Percentiles rank a stretch among this genome's conserved stretches.
These are phyloP conservation scores for Plectropomus leopardus DNA, from an alignment of 2,113 vertebrate species.

Conservation along the genomic window DNA sequence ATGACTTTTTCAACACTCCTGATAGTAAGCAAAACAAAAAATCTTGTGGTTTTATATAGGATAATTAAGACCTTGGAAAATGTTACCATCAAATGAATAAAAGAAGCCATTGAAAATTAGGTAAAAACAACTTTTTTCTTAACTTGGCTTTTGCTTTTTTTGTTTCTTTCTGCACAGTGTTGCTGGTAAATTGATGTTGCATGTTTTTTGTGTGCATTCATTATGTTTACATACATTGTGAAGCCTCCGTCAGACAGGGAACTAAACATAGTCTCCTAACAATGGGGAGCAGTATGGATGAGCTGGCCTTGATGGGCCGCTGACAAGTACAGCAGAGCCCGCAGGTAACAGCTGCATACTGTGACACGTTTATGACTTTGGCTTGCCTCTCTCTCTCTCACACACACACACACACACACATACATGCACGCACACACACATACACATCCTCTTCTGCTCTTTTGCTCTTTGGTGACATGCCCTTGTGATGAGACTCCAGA, in stretches of 20 bases:
- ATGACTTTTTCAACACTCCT: no score
- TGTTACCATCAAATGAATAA: no score
- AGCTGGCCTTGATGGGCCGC: constrained; percentile 52
- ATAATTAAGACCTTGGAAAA: background rate
- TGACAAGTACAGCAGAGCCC: constrained; percentile 73
- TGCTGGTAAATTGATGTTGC: background rate
- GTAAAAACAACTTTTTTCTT: no score
- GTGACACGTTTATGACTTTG: constrained; percentile 60
- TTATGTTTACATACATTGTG: background rate
- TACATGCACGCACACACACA: constrained; percentile 43
- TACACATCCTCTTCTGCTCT: constrained; percentile 48
- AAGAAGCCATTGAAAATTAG: no score
- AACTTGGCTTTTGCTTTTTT: background rate
- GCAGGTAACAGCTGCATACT: constrained; percentile 81
- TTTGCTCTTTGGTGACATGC: constrained; percentile 72
- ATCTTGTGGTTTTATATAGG: background rate
- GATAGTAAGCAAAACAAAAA: no score
- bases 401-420: constrained; percentile 17
- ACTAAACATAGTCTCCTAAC: constrained; percentile 73
- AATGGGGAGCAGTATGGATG: constrained; percentile 62
- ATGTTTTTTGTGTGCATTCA: background rate
- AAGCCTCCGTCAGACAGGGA: constrained; percentile 28
- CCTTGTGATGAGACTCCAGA: constrained; percentile 77
- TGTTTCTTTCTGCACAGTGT: background rate
- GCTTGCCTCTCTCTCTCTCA: constrained; percentile 19